Evolutionary conservation across 2,113 vertebrate species (phyloP).

Genomic region (Aspidoscelis tigris): DNA sequence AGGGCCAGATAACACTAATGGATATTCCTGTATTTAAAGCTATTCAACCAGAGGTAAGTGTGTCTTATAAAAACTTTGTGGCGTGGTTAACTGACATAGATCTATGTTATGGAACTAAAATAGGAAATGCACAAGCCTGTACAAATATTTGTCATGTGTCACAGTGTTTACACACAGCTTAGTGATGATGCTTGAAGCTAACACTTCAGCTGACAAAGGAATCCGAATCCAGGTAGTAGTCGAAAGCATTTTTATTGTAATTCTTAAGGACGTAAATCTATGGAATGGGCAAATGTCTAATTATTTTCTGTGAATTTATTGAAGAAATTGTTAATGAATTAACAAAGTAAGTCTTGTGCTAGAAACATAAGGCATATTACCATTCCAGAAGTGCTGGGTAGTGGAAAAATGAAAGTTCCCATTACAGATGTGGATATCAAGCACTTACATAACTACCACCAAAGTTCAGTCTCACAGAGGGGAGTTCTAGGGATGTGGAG

Average conservation of each 20-base stretch:
- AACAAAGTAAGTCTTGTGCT: too few species aligned
- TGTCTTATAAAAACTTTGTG: constrained; percentile 25
- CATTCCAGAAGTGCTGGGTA: too few species aligned
- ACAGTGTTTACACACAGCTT: not conserved
- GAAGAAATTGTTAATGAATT: not conserved
- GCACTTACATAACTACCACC: too few species aligned
- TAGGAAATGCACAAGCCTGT: not conserved
- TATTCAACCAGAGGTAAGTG: constrained; percentile 96
- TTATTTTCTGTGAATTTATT: not conserved
- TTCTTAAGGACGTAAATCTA: not conserved
- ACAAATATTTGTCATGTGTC: not conserved
- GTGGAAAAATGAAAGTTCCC: too few species aligned
- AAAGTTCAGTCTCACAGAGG: too few species aligned
- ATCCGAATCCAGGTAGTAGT: not conserved
- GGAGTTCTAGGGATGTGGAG: too few species aligned
- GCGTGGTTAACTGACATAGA: not conserved
- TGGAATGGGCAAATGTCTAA: not conserved
- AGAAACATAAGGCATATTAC: too few species aligned
- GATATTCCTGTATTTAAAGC: constrained; percentile 97
- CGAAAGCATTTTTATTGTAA: not conserved
- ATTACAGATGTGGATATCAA: too few species aligned
- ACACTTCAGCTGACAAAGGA: not conserved
- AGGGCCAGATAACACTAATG: constrained; percentile 99
- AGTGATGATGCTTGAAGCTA: constrained; percentile 9
- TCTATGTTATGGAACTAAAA: constrained; percentile 30